These are phyloP conservation scores for Somateria mollissima DNA, from an alignment of 2,797 vertebrate genomes.

Conservation along the genomic window DNA sequence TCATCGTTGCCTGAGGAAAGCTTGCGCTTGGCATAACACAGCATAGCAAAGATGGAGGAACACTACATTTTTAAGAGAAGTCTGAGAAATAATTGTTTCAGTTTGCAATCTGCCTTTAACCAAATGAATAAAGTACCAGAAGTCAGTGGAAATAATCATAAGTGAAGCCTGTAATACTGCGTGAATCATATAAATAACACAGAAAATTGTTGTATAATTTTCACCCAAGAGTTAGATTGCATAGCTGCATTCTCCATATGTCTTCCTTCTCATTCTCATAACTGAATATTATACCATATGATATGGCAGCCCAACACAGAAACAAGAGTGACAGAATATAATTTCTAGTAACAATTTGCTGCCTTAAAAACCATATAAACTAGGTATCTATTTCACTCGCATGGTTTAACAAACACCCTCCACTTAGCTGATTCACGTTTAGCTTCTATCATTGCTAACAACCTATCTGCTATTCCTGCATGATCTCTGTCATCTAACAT, in stretches of 20 bases:
- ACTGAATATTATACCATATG: neutral
- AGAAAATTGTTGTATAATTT: neutral
- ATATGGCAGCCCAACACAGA: neutral
- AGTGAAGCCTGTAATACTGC: neutral
- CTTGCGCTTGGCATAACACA: neutral
- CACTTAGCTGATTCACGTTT: neutral
- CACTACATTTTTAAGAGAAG: neutral
- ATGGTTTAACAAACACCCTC: neutral
- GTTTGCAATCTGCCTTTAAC: neutral
- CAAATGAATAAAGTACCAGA: neutral
- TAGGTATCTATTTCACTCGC: neutral
- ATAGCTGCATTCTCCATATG: neutral
- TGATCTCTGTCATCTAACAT: neutral
- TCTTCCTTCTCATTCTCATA: neutral
- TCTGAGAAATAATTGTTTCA: neutral
- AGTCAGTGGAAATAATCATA: neutral
- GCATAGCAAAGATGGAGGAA: neutral
- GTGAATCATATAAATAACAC: neutral
- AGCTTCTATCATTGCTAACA: neutral
- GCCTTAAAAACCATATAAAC: neutral
- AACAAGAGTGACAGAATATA: neutral
- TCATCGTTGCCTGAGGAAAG: neutral
- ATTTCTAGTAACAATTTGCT: neutral
- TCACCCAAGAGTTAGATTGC: neutral
- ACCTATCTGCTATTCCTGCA: neutral